These are phyloP conservation scores for Incurvaria masculella DNA, from an alignment of 2,888 invertebrate species.

Conservation along the genomic window DNA sequence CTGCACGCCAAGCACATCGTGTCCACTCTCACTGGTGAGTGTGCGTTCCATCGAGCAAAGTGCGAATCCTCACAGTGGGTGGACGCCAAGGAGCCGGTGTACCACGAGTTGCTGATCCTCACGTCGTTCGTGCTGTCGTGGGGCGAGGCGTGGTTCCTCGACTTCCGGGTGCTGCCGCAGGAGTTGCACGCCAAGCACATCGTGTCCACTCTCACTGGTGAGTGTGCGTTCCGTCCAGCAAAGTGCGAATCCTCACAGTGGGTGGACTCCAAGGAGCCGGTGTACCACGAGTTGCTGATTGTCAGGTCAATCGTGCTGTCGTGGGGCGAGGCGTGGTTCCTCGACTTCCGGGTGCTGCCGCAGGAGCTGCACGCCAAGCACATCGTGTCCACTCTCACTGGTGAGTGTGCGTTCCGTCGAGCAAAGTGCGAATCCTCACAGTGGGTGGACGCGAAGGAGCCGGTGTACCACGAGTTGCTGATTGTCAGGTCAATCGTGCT, in stretches of 20 bases:
- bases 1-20: constrained; percentile 62
- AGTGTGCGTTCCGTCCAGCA: no score
- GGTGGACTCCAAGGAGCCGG: no score
- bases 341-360: constrained; percentile 88
- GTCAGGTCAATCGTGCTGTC: constrained; percentile 81
- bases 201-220: constrained; percentile 44
- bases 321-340: constrained; percentile 94
- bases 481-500: constrained; percentile 66
- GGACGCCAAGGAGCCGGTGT: constrained; percentile 18
- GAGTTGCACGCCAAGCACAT: constrained; percentile 70
- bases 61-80: no score
- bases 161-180: constrained; percentile 86
- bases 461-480: constrained; percentile 25
- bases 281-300: constrained; percentile 53
- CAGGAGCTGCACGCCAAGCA: constrained; percentile 73
- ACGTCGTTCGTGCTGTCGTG: constrained; percentile 85
- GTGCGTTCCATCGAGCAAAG: no score
- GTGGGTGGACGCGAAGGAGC: no score
- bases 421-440: no score
- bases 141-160: constrained; percentile 94
- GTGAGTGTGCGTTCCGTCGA: no score
- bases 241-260: no score
- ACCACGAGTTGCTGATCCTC: constrained; percentile 56
- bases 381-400: constrained; percentile 45
- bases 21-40: constrained; percentile 42